These are phyloP conservation scores for Drepana arcuata DNA, from an alignment of 1,140 invertebrate species.

Conservation along the genomic window DNA sequence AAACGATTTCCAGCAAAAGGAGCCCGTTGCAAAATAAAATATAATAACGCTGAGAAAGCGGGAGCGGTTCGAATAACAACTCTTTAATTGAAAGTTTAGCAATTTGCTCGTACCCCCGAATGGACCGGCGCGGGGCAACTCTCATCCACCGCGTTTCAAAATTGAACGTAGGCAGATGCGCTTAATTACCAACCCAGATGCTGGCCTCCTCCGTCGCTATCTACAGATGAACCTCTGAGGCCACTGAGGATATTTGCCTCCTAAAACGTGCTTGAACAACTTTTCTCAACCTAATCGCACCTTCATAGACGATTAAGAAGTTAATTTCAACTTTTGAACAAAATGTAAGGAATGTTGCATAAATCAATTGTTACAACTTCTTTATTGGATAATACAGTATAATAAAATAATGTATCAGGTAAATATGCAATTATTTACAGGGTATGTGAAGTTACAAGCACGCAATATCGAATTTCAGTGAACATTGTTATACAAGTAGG, in stretches of 20 bases:
- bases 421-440: too few relatives aligned
- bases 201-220: conserved; percentile 29
- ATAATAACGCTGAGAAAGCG: conserved; percentile 52
- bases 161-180: conserved; percentile 69
- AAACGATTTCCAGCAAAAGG: conserved; percentile 52
- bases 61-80: conserved; percentile 69
- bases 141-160: conserved; percentile 61
- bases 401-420: too few relatives aligned
- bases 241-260: conserved; percentile 29
- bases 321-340: too few relatives aligned
- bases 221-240: conserved; percentile 31
- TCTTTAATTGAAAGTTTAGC: conserved; percentile 72
- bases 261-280: conserved; percentile 26
- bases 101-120: conserved; percentile 66
- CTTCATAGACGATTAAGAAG: conserved; percentile 30
- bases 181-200: conserved; percentile 65
- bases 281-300: conserved; percentile 28
- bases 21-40: conserved; percentile 60
- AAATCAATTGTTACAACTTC: too few relatives aligned
- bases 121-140: conserved; percentile 59
- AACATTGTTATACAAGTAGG: conserved; percentile 11
- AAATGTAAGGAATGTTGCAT: too few relatives aligned
- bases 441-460: not conserved
- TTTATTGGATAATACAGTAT: too few relatives aligned
- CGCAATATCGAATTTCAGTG: conserved; percentile 1